phyloP scores from a whole-genome alignment of 2,888 invertebrate genomes.

The Cerceris ruficornis region DNA sequence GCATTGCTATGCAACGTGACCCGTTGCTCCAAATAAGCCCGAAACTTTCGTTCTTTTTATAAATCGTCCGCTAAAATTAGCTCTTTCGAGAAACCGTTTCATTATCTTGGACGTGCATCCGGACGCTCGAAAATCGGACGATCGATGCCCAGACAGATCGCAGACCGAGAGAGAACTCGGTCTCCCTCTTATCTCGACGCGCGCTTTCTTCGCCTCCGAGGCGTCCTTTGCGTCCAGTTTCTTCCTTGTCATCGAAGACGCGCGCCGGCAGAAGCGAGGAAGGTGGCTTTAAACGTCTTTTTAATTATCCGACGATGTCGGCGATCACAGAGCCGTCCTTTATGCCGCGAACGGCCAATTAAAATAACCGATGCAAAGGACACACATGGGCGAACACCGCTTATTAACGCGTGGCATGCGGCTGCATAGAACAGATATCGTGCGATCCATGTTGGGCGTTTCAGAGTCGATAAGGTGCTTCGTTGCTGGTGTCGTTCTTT shows the following conservation, averaged over 20 bases:
- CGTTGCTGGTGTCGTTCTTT: not conserved
- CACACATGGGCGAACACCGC: not conserved
- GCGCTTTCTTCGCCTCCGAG: not conserved
- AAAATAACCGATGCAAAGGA: slow-evolving; percentile 51
- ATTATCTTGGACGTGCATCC: not conserved
- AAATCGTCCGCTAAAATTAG: too few relatives aligned
- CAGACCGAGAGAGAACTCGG: not conserved
- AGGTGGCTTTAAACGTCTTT: slow-evolving; percentile 57
- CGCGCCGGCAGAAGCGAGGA: slow-evolving; percentile 13
- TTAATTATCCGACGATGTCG: slow-evolving; percentile 58
- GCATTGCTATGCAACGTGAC: too few relatives aligned
- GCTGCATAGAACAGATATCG: slow-evolving; percentile 9
- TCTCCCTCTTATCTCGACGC: slow-evolving; percentile 4
- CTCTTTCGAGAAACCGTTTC: too few relatives aligned
- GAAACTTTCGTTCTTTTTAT: too few relatives aligned
- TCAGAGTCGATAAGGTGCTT: not conserved
- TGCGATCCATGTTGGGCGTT: not conserved
- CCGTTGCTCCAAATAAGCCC: too few relatives aligned
- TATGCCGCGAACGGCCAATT: slow-evolving; percentile 54
- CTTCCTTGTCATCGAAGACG: slow-evolving; percentile 18
- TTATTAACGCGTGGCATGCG: slow-evolving; percentile 1
- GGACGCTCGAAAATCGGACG: slow-evolving; percentile 1
- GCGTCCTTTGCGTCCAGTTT: slow-evolving; percentile 10
- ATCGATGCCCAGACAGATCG: not conserved
- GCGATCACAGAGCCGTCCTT: slow-evolving; percentile 49